phyloP scores from a whole-genome alignment of 2,888 invertebrate genomes.

The Phoenoteleia sp. region DNA sequence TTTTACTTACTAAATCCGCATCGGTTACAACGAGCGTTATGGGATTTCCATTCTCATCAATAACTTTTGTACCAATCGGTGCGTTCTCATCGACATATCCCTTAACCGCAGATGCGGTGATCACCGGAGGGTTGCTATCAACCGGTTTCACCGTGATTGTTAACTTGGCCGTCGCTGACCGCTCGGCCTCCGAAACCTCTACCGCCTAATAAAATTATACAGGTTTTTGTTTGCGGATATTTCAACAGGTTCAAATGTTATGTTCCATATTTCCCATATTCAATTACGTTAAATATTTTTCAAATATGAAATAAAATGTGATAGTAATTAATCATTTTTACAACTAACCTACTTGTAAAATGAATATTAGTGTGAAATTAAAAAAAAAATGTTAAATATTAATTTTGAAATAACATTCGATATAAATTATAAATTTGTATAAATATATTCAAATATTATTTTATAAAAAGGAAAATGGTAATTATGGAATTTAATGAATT shows the following conservation, averaged over 20 bases:
- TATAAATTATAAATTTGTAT: no score
- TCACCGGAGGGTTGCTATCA: constrained; percentile 94
- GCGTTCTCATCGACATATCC: constrained; percentile 96
- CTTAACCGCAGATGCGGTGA: constrained; percentile 91
- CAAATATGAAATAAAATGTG: no score
- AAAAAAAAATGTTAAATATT: no score
- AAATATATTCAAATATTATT: no score
- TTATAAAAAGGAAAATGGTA: no score
- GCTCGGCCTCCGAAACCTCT: constrained; percentile 92
- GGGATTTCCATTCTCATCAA: constrained; percentile 90
- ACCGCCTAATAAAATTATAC: constrained; percentile 89
- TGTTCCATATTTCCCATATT: no score
- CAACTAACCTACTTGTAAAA: no score
- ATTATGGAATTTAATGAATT: no score
- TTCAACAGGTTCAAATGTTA: background rate
- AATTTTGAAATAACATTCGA: no score
- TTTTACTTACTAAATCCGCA: constrained; percentile 92
- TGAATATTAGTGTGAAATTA: no score
- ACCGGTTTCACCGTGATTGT: constrained; percentile 94
- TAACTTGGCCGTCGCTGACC: constrained; percentile 94
- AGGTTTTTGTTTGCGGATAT: constrained; percentile 64
- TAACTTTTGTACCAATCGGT: constrained; percentile 93
- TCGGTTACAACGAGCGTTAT: constrained; percentile 93
- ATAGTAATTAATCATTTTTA: no score
- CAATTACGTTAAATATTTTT: no score